These are phyloP conservation scores for Chunga burmeisteri DNA, from an alignment of 2,113 vertebrate species.

Conservation along the genomic window DNA sequence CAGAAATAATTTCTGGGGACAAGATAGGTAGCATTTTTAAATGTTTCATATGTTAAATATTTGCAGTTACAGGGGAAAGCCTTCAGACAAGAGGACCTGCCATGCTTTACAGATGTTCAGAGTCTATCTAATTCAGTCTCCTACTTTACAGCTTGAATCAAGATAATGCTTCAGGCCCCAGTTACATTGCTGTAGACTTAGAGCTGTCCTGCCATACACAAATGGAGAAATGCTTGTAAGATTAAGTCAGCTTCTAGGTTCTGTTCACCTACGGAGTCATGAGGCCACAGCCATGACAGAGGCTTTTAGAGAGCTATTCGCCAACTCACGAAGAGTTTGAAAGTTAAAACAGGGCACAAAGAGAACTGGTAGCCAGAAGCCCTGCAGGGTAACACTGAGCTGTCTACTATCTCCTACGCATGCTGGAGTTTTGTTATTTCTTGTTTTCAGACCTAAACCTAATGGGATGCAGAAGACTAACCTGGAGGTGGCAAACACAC, in stretches of 20 bases:
- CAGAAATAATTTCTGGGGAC: background rate
- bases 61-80: background rate
- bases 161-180: background rate
- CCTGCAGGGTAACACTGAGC: background rate
- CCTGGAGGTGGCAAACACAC: background rate
- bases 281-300: background rate
- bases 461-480: background rate
- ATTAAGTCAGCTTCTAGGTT: background rate
- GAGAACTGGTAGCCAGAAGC: background rate
- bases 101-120: background rate
- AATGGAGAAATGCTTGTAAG: background rate
- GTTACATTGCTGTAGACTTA: background rate
- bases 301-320: background rate
- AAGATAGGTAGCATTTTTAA: background rate
- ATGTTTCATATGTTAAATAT: background rate
- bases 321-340: background rate
- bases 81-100: background rate
- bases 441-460: background rate
- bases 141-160: background rate
- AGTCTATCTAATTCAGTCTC: background rate
- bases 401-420: background rate
- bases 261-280: too few species aligned
- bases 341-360: background rate
- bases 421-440: background rate
- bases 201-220: background rate